Conservation (phyloP, 2,797 vertebrate species). For the Spinibarbus caldwelli region DNA sequence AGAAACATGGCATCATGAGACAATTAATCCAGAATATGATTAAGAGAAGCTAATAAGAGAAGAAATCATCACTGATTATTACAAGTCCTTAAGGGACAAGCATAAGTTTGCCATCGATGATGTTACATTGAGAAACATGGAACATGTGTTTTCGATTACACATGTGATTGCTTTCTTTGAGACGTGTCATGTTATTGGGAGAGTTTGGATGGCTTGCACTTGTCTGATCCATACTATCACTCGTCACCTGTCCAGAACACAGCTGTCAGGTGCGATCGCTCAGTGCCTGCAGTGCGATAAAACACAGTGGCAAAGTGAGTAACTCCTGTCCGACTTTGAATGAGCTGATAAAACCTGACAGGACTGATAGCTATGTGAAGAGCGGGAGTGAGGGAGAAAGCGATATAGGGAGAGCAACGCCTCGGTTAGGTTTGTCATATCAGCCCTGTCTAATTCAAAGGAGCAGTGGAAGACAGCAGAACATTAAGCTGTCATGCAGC, state of each 20-base stretch:
- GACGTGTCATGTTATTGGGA: background rate
- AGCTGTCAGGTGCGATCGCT: slow-evolving; percentile 24
- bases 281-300: background rate
- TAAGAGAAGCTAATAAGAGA: background rate
- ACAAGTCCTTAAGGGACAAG: background rate
- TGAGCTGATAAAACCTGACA: slow-evolving; percentile 35
- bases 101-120: background rate
- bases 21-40: background rate
- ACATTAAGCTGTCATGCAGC: slow-evolving; percentile 75
- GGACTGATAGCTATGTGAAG: slow-evolving; percentile 17
- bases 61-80: background rate
- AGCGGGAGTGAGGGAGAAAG: background rate
- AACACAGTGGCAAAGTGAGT: slow-evolving; percentile 18
- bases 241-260: background rate
- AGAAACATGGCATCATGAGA: background rate
- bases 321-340: slow-evolving; percentile 8
- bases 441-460: slow-evolving; percentile 61
- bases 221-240: slow-evolving; percentile 25
- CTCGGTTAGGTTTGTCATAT: slow-evolving; percentile 61
- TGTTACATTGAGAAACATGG: background rate
- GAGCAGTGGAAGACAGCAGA: slow-evolving; percentile 71
- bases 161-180: background rate
- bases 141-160: background rate
- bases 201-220: background rate
- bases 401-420: slow-evolving; percentile 28